phyloP scores from a whole-genome alignment of 1,140 invertebrate genomes.

The Palaemon carinicauda region DNA sequence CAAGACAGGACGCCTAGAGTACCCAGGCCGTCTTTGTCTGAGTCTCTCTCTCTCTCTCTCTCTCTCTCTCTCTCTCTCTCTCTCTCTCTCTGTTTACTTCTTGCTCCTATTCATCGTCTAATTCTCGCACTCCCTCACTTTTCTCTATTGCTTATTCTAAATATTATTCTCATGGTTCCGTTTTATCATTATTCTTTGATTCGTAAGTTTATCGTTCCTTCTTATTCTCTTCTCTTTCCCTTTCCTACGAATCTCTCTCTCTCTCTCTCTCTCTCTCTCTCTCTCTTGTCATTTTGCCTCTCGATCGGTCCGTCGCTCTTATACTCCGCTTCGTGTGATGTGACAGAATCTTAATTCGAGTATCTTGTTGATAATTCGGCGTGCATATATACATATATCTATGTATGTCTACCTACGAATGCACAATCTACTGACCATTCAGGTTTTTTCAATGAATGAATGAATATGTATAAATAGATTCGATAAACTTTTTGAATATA shows the following conservation, averaged over 20 bases:
- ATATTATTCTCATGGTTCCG: neutral
- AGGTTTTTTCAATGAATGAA: neutral
- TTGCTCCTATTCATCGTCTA: neutral
- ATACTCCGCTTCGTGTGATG: neutral
- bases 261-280: neutral
- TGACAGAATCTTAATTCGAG: too few relatives aligned
- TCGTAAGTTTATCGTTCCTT: neutral
- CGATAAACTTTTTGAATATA: too few relatives aligned
- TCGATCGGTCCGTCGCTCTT: neutral
- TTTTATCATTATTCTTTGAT: neutral
- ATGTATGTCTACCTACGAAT: neutral
- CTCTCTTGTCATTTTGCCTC: neutral
- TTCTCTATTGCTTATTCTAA: neutral
- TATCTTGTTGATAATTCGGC: neutral
- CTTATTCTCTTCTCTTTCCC: neutral
- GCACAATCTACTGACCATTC: neutral
- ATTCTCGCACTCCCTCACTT: neutral
- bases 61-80: conserved; percentile 4
- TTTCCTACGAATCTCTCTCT: neutral
- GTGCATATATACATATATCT: neutral
- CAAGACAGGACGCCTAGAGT: conserved; percentile 18
- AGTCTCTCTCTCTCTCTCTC: neutral
- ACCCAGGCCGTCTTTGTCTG: conserved; percentile 33
- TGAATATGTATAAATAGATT: too few relatives aligned
- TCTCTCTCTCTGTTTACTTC: neutral